Percentiles rank a stretch among this genome's conserved stretches.
Conservation (phyloP, 2,797 vertebrate species). For the Pangasius macronema region DNA sequence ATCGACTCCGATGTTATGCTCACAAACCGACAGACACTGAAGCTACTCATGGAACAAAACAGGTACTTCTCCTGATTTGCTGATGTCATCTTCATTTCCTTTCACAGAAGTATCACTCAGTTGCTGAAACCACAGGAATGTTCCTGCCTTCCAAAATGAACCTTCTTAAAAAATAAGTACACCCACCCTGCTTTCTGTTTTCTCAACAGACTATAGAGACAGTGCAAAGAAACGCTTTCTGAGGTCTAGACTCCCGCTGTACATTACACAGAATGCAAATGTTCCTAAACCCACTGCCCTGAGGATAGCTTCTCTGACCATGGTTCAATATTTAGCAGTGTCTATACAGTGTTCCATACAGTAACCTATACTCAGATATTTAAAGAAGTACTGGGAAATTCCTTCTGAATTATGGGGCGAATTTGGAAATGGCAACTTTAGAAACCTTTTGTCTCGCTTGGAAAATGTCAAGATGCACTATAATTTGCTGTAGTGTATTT, state of each 20-base stretch:
- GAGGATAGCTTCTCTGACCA: constrained; percentile 50
- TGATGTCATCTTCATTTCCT: constrained; percentile 13
- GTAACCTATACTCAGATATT: constrained; percentile 66
- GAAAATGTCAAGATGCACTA: constrained; percentile 33
- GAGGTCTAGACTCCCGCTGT: constrained; percentile 64
- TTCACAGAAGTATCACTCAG: constrained; percentile 49
- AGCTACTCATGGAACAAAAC: constrained; percentile 95
- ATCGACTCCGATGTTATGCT: constrained; percentile 94
- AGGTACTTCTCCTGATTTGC: constrained; percentile 75
- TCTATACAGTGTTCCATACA: constrained; percentile 43
- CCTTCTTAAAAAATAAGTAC: constrained; percentile 68
- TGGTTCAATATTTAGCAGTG: constrained; percentile 48
- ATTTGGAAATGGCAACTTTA: constrained; percentile 46
- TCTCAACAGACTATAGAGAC: constrained; percentile 18
- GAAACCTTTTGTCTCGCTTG: constrained; percentile 53
- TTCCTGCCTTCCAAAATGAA: constrained; percentile 60
- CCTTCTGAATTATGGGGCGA: constrained; percentile 48
- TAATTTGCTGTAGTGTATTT: constrained; percentile 60
- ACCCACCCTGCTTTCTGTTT: constrained; percentile 67
- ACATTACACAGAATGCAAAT: constrained; percentile 64
- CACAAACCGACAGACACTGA: constrained; percentile 89
- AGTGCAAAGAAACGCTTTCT: constrained; percentile 59
- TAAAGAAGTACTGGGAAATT: constrained; percentile 71
- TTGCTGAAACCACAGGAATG: constrained; percentile 66
- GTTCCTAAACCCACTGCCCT: constrained; percentile 22